Evolutionary conservation across 2,113 vertebrate species (phyloP).

Genomic region (Turnix velox): DNA sequence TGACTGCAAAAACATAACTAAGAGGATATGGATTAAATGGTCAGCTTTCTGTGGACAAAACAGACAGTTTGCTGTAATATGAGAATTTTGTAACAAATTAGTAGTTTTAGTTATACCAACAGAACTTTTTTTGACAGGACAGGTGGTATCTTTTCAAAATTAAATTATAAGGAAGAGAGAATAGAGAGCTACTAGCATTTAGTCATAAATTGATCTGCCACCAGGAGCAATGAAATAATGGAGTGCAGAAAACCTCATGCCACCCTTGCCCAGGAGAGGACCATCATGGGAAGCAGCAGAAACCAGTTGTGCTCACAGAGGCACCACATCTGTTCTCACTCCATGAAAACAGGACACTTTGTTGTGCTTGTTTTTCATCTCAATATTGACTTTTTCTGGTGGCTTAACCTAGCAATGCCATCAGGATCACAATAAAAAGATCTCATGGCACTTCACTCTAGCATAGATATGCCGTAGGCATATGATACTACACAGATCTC

Average conservation of each 20-base stretch:
- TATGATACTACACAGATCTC: background rate
- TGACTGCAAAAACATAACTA: background rate
- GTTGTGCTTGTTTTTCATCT: background rate
- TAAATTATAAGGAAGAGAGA: background rate
- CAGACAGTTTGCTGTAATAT: background rate
- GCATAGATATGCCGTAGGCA: background rate
- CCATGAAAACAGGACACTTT: fast-evolving
- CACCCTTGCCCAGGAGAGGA: background rate
- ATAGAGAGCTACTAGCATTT: background rate
- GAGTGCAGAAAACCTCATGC: background rate
- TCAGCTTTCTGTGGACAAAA: background rate
- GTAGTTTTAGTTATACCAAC: background rate
- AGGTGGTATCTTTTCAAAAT: background rate
- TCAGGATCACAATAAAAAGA: background rate
- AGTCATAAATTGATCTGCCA: background rate
- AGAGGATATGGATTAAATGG: background rate
- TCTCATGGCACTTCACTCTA: background rate
- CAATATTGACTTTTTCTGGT: background rate
- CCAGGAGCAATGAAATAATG: background rate
- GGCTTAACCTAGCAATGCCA: background rate
- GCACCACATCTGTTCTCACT: background rate
- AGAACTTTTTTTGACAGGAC: background rate
- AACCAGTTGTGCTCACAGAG: background rate
- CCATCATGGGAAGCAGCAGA: background rate
- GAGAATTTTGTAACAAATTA: background rate